These are phyloP conservation scores for Antheraea yamamai DNA, from an alignment of 2,888 invertebrate species.

Conservation along the genomic window DNA sequence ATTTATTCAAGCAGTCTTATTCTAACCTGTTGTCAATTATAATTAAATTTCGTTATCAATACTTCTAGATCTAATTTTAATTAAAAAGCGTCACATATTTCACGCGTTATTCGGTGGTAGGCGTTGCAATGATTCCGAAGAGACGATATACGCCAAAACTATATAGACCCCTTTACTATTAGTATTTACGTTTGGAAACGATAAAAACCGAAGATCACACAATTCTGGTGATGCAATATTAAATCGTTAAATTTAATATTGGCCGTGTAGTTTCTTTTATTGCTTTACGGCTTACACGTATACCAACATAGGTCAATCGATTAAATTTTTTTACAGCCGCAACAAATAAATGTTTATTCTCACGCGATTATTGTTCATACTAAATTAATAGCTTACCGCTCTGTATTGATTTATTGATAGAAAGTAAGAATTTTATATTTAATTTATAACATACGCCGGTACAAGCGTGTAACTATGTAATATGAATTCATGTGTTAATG, in stretches of 20 bases:
- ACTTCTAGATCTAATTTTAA: constrained; percentile 76
- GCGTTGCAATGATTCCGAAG: constrained; percentile 66
- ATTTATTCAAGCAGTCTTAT: constrained; percentile 52
- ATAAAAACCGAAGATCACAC: constrained; percentile 49
- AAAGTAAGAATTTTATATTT: constrained; percentile 41
- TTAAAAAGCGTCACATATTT: constrained; percentile 81
- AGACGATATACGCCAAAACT: constrained; percentile 53
- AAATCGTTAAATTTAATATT: constrained; percentile 81
- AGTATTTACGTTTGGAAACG: constrained; percentile 36
- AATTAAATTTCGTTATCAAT: constrained; percentile 77
- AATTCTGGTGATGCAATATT: constrained; percentile 70
- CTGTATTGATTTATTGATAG: constrained; percentile 54
- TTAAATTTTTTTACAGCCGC: constrained; percentile 61
- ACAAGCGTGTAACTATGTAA: constrained; percentile 16
- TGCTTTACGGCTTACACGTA: constrained; percentile 73
- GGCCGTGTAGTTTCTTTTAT: constrained; percentile 75
- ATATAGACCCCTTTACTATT: constrained; percentile 49
- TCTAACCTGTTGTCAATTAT: constrained; percentile 63
- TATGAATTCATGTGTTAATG: constrained; percentile 21
- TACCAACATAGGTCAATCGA: constrained; percentile 69
- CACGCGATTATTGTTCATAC: constrained; percentile 71
- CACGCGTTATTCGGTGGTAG: constrained; percentile 77
- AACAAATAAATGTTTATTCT: constrained; percentile 75
- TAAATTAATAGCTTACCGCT: constrained; percentile 57
- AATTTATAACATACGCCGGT: constrained; percentile 22